Evolutionary conservation across 2,888 invertebrate species (phyloP), one percentile per base, ranked within the genome.

Genomic region (Archips crataeganus): DNA sequence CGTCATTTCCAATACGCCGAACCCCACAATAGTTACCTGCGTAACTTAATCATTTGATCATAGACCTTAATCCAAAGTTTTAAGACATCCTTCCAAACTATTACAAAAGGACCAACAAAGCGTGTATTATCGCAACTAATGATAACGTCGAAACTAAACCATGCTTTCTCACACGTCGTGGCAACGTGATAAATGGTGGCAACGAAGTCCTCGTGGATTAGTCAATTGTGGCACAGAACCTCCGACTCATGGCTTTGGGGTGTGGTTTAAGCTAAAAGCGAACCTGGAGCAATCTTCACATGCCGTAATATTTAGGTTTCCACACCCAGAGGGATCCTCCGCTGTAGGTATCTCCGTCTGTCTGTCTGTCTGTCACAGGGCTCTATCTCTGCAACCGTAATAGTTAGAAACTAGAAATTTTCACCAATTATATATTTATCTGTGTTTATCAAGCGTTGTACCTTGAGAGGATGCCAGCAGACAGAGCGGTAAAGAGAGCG

Each of bases 121-220:
- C 47, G 49, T 64, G 34, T 51, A 51, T 34, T 64, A 64, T 64
- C 49, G 36, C 64, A 49, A 36, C 69, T 47, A 69, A 69, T 51
- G 61, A 69, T 69, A 69, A 15, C 57, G 39, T 70, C 42, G 42
- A 54, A 63, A 63, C 70, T 63, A 62, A 42, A 57, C 66, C 57
- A 34, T 10, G 70, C 70, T 70, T 51, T 70, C n/a, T 57, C 63
- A 57, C 70, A 62, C 57, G 63, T 62, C 70, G n/a, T 57, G 10
- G 42, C 4, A 10, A 42, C 42, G 3, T 87, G 87, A 87, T 87
- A 81, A 86, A 87, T 87, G 83, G 82, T 77, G n/a, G 79, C 9
- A 9, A 5, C 75, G 77, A 13, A 80, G 80, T 79, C 76, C 79
- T 63, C 47, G 61, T 63, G 86, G 87, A 87, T 86, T 87, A 87